Base-by-base conservation (phyloP, 1,140 invertebrate genomes). In the Bombus ignitus region DNA sequence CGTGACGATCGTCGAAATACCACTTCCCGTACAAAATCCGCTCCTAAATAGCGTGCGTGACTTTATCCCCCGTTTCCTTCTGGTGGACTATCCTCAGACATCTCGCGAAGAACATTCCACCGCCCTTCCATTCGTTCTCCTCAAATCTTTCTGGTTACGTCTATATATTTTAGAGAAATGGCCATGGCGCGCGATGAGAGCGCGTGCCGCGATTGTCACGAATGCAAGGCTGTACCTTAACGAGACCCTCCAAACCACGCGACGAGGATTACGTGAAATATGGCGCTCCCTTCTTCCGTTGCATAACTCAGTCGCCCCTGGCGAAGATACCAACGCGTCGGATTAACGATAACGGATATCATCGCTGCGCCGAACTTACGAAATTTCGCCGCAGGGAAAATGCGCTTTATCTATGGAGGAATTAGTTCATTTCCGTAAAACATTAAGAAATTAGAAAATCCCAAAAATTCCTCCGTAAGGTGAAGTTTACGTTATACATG, bases 81-180 rank as follows among this genome's bases (percentile, higher is more conserved):
- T 37, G 12, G 32, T 66, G 12, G 15, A 32, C 59, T 12, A 53
- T 25, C 28, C 42, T 42, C 28, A 22, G 47, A 35, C 68, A 42
- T 28, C 22, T 59, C 85, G 87, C 81, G 71, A 87, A 88, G 85
- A 83, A 90, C 88, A 87, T 74, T 78, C 74, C 74, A 81, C 71
- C 82, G 68, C 9, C 44, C 37, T 85, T 79, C 57, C 87, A 81
- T 81, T 47, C 44, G 39, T 42, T 28, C n/a, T 87, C 44, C 72
- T 81, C 89, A 89, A 92, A 91, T 92, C 89, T 92, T 90, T 65
- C n/a, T 72, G 85, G 90, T 89, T 91, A 85, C 75, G 86, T 75
- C 78, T 72, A 53, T 66, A 44, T n/a, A 62, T 25, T 4, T 28
- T 15, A 18, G 32, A n/a, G 15, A 32, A 66, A 66, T 66, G n/a